Evolutionary conservation across 2,888 invertebrate genomes (phyloP).

Genomic region (Rhaphigaster nebulosa): DNA sequence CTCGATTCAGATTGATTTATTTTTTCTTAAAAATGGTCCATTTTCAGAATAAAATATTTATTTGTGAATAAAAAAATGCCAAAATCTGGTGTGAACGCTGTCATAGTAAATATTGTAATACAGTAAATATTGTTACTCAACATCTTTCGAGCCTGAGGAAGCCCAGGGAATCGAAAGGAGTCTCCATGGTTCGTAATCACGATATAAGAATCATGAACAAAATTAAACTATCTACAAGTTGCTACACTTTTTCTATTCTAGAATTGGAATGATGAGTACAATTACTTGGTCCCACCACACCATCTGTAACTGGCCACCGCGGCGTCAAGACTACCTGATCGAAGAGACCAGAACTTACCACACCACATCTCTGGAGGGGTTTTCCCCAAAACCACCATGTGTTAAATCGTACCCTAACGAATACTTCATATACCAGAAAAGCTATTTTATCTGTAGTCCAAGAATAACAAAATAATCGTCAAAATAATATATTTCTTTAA

Average conservation of each 20-base stretch:
- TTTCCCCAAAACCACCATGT: neutral
- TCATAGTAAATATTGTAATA: too few relatives aligned
- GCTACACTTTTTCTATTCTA: neutral
- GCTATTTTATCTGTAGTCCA: neutral
- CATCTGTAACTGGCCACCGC: neutral
- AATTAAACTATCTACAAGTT: neutral
- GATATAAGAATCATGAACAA: neutral
- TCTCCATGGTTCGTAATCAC: neutral
- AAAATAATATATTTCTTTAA: too few relatives aligned
- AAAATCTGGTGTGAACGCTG: too few relatives aligned
- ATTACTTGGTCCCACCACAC: neutral
- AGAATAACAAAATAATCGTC: too few relatives aligned
- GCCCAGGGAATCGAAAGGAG: neutral
- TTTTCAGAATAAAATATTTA: too few relatives aligned
- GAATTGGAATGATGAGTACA: neutral
- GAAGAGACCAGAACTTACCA: neutral
- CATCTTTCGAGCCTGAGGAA: neutral
- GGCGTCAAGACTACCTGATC: neutral
- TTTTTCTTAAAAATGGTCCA: too few relatives aligned
- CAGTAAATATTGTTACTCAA: too few relatives aligned
- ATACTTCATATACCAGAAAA: neutral
- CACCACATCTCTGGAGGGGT: neutral
- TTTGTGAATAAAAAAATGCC: too few relatives aligned
- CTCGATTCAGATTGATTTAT: too few relatives aligned
- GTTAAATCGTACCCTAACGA: neutral